Evolutionary conservation across 2,113 vertebrate species (phyloP).

Genomic region (Fulmarus glacialis): DNA sequence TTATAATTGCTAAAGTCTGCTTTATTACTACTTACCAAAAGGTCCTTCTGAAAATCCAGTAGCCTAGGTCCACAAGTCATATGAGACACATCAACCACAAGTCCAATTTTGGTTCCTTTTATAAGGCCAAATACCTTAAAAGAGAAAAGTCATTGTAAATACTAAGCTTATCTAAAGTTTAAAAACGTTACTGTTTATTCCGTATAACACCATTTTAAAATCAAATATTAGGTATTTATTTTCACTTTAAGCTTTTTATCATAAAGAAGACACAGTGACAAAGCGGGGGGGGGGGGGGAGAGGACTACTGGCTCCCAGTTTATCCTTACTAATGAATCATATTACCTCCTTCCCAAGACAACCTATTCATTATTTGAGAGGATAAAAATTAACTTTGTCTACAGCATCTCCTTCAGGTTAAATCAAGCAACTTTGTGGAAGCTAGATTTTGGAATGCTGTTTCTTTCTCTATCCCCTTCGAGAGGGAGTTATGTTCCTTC

Average conservation of each 20-base stretch:
- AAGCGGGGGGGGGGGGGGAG: background rate
- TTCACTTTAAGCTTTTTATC: background rate
- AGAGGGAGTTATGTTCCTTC: background rate
- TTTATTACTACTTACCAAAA: slow-evolving; percentile 74
- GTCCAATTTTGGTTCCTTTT: slow-evolving; percentile 73
- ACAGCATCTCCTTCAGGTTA: background rate
- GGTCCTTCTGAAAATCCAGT: slow-evolving; percentile 73
- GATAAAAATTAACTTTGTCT: background rate
- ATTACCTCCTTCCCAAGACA: background rate
- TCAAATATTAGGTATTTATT: background rate
- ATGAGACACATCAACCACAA: slow-evolving; percentile 75
- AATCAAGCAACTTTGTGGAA: background rate
- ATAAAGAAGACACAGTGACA: background rate
- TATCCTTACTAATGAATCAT: background rate
- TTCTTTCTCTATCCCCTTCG: background rate
- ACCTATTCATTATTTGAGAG: background rate
- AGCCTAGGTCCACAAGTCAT: slow-evolving; percentile 33
- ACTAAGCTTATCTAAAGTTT: background rate
- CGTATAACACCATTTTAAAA: background rate
- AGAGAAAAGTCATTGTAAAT: background rate
- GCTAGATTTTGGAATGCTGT: background rate
- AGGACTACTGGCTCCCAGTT: background rate
- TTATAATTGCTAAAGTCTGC: background rate
- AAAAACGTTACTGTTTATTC: background rate
- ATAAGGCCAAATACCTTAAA: slow-evolving; percentile 81